Base-by-base conservation (phyloP, 2,113 vertebrate species). In the Ceyx margarethae region DNA sequence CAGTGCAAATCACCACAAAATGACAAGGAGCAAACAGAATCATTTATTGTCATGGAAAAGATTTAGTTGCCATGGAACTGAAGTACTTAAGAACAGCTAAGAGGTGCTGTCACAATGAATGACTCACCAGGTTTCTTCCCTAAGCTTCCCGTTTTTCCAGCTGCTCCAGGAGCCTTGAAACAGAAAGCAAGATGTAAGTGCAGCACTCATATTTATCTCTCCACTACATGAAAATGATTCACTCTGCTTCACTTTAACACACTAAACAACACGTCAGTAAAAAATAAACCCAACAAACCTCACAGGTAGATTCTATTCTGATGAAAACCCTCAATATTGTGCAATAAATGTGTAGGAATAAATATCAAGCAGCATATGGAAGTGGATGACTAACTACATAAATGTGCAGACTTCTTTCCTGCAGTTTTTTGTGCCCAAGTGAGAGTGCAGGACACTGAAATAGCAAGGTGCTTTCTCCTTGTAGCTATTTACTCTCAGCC, bases 121-220 rank as follows among this genome's bases (percentile, higher is more conserved):
- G 74, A 97, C 97, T 98, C 95, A 99, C 99, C 99, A 97, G 99
- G 99, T 97, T 99, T 99, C 97, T 99, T 99, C 92, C 99, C 99
- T 95, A 99, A 98, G 95, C 99, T 99, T 93, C 99, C 99, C 0
- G 98, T 98, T 98, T 99, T 99, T 89, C 99, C 99, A 93, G 98
- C 98, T 86, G 98, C 95, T 96, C 98, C 99, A 97, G 99, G 88
- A 85, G 97, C 98, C 99, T 99, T 94, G 91, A 97, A 97, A 97
- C 29, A 96, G 95, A 93, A 94, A 96, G 33, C 37, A 96, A 97
- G 53, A 96, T 46, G 18, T 50, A 67, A 83, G 62, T 89, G 92
- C 76, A 90, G 81, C 46, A 40, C 20, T 81, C 45, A 35, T 67
- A 45, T 57, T 89, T 79, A 75, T 37, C 69, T 42, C 31, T 81